These are phyloP conservation scores for Athene cunicularia DNA, from an alignment of 2,113 vertebrate genomes.

Conservation along the genomic window DNA sequence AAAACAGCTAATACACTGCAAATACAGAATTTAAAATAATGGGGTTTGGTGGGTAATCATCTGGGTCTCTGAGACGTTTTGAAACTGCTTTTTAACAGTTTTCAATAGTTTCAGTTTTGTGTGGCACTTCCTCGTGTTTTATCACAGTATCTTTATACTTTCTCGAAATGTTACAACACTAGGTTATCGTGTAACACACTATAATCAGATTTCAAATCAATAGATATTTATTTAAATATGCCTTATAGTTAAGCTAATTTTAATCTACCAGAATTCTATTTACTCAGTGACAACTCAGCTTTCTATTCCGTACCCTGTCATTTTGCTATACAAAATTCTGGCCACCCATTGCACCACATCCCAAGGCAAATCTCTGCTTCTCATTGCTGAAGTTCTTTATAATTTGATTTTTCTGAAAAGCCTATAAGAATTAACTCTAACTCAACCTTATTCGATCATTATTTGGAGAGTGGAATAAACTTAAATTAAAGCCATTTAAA, in stretches of 20 bases:
- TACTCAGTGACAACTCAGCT: background rate
- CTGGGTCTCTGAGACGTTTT: background rate
- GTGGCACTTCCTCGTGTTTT: background rate
- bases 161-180: background rate
- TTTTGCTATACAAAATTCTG: background rate
- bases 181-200: rapidly evolving
- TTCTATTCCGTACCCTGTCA: background rate
- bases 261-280: background rate
- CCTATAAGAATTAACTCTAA: background rate
- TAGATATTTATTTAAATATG: background rate
- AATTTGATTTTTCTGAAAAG: background rate
- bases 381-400: background rate
- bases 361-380: background rate
- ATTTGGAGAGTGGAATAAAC: background rate
- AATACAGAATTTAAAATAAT: background rate
- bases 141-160: background rate
- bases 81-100: background rate
- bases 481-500: background rate
- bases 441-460: background rate
- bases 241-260: background rate
- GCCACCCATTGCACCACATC: background rate
- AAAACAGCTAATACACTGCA: background rate
- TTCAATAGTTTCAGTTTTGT: background rate
- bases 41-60: background rate
- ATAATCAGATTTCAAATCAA: background rate